A percentile compares a stretch with the other conserved stretches of the same genome.
phyloP scores from a whole-genome alignment of 2,888 invertebrate genomes.

The Adelphocoris suturalis region DNA sequence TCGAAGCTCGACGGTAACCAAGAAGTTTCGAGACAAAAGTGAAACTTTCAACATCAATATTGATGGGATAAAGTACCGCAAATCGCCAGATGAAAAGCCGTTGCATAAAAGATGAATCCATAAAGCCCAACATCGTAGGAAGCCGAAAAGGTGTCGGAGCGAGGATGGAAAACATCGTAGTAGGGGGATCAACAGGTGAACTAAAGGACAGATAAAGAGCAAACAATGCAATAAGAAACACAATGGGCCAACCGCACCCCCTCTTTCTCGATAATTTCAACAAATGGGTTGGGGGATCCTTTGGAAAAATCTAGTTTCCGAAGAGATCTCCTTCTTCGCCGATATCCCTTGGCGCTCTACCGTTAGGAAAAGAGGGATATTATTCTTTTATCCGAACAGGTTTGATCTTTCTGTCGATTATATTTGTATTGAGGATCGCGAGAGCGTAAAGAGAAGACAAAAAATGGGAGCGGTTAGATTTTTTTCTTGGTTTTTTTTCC shows the following conservation, averaged over 20 bases:
- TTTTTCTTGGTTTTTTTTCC: neutral
- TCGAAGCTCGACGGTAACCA: no score
- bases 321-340: neutral
- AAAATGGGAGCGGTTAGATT: neutral
- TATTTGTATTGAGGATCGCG: slow-evolving; percentile 16
- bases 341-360: neutral
- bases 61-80: neutral
- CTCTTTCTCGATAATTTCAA: slow-evolving; percentile 41
- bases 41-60: no score
- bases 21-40: no score
- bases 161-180: slow-evolving; percentile 5
- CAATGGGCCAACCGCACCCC: slow-evolving; percentile 61
- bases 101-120: slow-evolving; percentile 69
- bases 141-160: slow-evolving; percentile 36
- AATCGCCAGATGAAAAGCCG: neutral
- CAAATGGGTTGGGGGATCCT: slow-evolving; percentile 47
- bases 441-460: neutral
- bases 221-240: slow-evolving; percentile 71
- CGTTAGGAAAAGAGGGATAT: neutral
- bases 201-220: slow-evolving; percentile 70
- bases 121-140: slow-evolving; percentile 42
- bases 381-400: neutral
- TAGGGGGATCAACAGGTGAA: slow-evolving; percentile 66
- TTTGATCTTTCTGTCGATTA: slow-evolving; percentile 2
- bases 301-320: slow-evolving; percentile 50